These are phyloP conservation scores for Myocastor coypus DNA, from an alignment of 2,113 vertebrate genomes.

Conservation along the genomic window DNA sequence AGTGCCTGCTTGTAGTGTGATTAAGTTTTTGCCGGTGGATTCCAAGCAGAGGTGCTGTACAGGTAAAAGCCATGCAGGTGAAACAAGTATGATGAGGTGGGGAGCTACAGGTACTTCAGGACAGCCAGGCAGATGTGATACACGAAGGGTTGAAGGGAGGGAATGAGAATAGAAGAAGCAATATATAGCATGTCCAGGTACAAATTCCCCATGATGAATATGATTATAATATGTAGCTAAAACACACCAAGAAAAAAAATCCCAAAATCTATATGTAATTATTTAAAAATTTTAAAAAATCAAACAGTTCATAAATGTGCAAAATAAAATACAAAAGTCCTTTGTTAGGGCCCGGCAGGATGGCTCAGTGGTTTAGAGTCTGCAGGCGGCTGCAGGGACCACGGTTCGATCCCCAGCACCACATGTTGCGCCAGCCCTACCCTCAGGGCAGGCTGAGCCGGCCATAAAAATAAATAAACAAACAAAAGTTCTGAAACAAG, in stretches of 20 bases:
- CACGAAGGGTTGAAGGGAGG: background rate
- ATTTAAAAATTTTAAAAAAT: background rate
- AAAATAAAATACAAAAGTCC: background rate
- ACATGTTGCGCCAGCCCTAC: too few species aligned
- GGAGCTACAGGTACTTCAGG: background rate
- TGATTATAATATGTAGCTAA: background rate
- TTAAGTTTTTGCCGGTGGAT: background rate
- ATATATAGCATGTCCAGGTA: background rate
- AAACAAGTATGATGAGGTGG: background rate
- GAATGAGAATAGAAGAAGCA: background rate
- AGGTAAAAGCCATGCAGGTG: background rate
- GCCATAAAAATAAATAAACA: too few species aligned
- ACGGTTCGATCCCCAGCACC: too few species aligned
- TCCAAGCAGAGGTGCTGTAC: background rate
- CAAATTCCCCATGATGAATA: background rate
- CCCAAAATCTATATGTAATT: background rate
- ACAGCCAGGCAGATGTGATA: background rate
- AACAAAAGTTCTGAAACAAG: too few species aligned
- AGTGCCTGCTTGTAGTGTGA: background rate
- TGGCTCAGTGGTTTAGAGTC: too few species aligned
- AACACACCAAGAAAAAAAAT: background rate
- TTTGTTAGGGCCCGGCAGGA: too few species aligned
- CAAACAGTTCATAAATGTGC: background rate
- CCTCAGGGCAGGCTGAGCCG: too few species aligned
- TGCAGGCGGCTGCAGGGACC: too few species aligned